Evolutionary conservation across 2,888 invertebrate species (phyloP), one percentile per base, ranked within the genome.

Genomic region (Drosophila demipolita): DNA sequence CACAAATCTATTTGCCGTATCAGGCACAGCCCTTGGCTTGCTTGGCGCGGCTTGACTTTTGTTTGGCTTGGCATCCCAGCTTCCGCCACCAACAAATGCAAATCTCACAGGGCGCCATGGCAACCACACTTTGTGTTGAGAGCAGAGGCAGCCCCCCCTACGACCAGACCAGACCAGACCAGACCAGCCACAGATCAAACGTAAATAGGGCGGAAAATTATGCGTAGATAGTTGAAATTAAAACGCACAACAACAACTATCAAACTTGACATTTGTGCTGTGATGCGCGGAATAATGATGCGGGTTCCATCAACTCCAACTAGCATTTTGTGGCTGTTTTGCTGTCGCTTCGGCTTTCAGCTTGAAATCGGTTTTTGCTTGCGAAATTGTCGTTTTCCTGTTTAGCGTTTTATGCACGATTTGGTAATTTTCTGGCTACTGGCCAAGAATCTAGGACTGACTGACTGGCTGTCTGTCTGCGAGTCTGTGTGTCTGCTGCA

Each of bases 201-300:
- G 66, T 72, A 87, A 87, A 90, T 87, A 80, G 90, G 81, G 86
- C 89, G 86, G 74, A 90, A 90, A 87, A 88, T 87, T 75, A 85
- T 85, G 87, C 88, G 90, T 80, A 65, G 38, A 62, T 61, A 73
- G 68, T 77, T 77, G 57, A 63, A 72, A 73, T 73, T 52, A 61
- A 83, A 79, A 72, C 59, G 53, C 64, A 73, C 62, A 63, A 52
- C 32, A 54, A 58, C 50, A 67, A 36, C 66, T 6, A 64, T 20
- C 54, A 59, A 67, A 68, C 63, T 82, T 87, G 81, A 77, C 68
- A 82, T 79, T 76, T 79, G 58, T 62, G 64, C 45, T 63, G 55
- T 61, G 65, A 71, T 61, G 61, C 66, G 45, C 54, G 45, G 32
- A 33, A 35, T 35, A 26, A 36, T 66, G 40, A 70, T 64, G 73